Percentiles rank a stretch among this genome's conserved stretches.
phyloP scores from a whole-genome alignment of 2,113 vertebrate species.

The Elaphurus davidianus region DNA sequence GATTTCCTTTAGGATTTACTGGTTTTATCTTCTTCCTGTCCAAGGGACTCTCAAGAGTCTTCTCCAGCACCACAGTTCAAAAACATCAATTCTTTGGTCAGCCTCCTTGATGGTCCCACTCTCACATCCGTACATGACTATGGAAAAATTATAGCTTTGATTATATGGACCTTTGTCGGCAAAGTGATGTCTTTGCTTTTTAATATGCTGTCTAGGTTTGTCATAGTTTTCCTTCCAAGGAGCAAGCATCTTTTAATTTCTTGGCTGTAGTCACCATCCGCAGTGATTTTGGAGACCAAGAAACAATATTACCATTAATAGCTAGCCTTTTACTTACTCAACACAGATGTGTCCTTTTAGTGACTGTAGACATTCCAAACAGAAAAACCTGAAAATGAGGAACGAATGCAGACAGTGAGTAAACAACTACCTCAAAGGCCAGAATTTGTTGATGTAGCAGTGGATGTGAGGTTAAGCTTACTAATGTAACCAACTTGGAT shows the following conservation, averaged over 20 bases:
- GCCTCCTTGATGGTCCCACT: not conserved
- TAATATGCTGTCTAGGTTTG: not conserved
- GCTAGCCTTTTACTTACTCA: not conserved
- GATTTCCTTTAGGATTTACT: not conserved
- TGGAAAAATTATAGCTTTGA: not conserved
- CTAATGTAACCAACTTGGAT: not conserved
- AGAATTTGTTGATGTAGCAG: not conserved
- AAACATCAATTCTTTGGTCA: not conserved
- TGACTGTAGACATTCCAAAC: not conserved
- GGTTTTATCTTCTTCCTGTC: not conserved
- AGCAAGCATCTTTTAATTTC: not conserved
- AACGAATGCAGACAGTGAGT: not conserved
- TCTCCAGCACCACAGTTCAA: not conserved
- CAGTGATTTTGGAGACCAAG: not conserved
- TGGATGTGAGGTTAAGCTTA: not conserved
- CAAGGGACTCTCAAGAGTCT: not conserved
- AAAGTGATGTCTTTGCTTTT: not conserved
- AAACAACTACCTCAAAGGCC: not conserved
- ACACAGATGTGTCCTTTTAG: not conserved
- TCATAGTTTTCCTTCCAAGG: not conserved
- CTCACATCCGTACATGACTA: not conserved
- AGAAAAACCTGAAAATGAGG: not conserved
- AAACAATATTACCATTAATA: not conserved
- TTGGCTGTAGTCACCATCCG: not conserved
- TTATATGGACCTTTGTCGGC: not conserved